Base-by-base conservation (phyloP, 2,888 invertebrate genomes). In the Cheilosia impressa region DNA sequence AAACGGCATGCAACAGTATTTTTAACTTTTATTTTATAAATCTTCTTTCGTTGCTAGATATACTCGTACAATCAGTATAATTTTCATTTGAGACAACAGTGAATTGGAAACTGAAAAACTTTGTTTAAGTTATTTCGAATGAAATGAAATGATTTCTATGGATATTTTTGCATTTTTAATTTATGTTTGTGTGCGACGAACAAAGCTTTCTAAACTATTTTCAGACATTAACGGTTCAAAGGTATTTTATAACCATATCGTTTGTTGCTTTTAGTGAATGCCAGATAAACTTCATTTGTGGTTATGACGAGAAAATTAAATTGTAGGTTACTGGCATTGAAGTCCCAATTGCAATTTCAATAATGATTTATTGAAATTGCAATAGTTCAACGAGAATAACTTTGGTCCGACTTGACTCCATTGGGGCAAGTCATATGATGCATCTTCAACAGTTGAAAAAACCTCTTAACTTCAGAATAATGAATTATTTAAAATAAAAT, bases 1-100 rank as follows among this genome's bases (percentile, higher is more conserved):
- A 65, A 66, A 52, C 71, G 71, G 43, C 75, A 81, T 81, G 81
- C 75, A 81, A 75, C 57, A 19, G 75, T 81, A 75, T 81, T 75
- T 69, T 69, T 62, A 22, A 15, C 17, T 27, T 60, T 60, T 55
- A 34, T 5, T 31, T 31, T 55, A 24, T 5, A 13, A 43, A 19
- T 58, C 19, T 47, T 53, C 38, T 38, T 52, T 17, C 9, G 13
- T 9, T 3, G 38, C 13, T 4, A 10, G 38, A 13, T 10, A 13
- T 10, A 55, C 19, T 45, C 34, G 2, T 34, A 52, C 52, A 68
- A 41, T 13, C 47, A 47, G 22, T 47, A 52, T 72, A 1, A 27
- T 27, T 60, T 60, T 50, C 62, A 60, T 60, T 52, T 57, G 27
- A 60, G 65, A 55, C 65, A 75, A 65, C 57, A 68, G 76, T 68